Percentiles rank a stretch among this genome's conserved stretches.
Conservation (phyloP, 2,113 vertebrate genomes). For the Poeciliopsis turrubarensis region DNA sequence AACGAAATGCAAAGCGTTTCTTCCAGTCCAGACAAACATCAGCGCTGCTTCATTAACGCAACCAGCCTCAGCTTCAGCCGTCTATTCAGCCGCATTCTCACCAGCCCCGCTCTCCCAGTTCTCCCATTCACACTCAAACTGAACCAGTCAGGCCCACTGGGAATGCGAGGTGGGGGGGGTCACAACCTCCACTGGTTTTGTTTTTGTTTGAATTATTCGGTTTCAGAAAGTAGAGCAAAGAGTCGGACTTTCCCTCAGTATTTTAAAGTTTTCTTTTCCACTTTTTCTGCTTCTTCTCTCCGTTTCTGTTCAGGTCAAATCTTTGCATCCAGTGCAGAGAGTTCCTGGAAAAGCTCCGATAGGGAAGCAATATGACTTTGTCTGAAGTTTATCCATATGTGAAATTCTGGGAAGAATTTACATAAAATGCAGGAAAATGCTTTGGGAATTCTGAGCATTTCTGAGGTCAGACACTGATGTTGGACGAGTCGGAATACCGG, state of each 20-base stretch:
- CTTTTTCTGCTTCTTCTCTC: not conserved
- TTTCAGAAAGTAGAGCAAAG: not conserved
- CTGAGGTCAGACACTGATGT: not conserved
- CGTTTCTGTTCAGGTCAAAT: not conserved
- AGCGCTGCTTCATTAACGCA: not conserved
- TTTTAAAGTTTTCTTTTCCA: not conserved
- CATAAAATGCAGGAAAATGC: not conserved
- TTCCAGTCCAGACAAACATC: not conserved
- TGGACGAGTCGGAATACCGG: not conserved
- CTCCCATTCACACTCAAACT: constrained; percentile 32
- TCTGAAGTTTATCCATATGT: no score
- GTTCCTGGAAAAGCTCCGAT: no score
- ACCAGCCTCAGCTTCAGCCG: constrained; percentile 48
- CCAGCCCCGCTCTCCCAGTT: constrained; percentile 43
- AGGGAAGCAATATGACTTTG: no score
- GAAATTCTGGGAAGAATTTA: no score
- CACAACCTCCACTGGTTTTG: constrained; percentile 19
- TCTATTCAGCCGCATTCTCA: constrained; percentile 46
- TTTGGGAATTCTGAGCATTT: not conserved
- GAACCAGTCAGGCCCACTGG: constrained; percentile 23
- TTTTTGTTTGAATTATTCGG: constrained; percentile 4
- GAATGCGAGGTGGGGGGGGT: not conserved
- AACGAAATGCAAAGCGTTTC: not conserved
- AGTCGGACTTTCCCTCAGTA: not conserved
- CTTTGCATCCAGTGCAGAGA: not conserved